Conservation (phyloP, 2,797 vertebrate species). For the Hydrophis major region DNA sequence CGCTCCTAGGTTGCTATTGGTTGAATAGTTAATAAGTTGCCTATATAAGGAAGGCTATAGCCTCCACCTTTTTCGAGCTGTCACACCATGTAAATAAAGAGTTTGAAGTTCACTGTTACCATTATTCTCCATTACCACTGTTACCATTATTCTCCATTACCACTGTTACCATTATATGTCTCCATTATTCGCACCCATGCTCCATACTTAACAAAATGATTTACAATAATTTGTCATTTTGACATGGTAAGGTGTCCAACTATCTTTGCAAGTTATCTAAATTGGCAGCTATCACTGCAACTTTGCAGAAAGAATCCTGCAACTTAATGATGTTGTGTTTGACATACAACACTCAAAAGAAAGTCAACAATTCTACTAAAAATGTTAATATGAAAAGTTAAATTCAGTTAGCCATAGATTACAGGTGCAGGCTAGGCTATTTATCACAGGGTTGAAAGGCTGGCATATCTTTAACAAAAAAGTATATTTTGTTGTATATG, state of each 20-base stretch:
- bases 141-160: no score
- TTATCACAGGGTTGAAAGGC: not conserved
- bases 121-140: no score
- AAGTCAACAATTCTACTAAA: not conserved
- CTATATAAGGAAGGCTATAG: no score
- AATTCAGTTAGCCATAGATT: not conserved
- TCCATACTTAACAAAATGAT: not conserved
- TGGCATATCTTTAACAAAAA: not conserved
- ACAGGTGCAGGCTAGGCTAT: not conserved
- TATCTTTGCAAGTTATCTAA: not conserved
- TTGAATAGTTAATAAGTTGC: no score
- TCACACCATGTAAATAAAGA: no score
- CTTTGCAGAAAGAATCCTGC: not conserved
- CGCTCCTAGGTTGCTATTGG: no score
- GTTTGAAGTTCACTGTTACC: no score
- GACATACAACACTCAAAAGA: not conserved
- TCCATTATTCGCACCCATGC: no score
- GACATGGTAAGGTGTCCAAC: not conserved
- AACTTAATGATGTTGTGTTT: not conserved
- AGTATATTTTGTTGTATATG: not conserved
- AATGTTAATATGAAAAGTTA: not conserved
- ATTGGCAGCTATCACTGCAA: not conserved
- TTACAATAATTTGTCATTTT: not conserved
- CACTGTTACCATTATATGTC: no score
- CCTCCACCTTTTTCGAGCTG: no score